These are phyloP conservation scores for Chamaetylas fuelleborni DNA, from an alignment of 2,113 vertebrate genomes.

Conservation along the genomic window DNA sequence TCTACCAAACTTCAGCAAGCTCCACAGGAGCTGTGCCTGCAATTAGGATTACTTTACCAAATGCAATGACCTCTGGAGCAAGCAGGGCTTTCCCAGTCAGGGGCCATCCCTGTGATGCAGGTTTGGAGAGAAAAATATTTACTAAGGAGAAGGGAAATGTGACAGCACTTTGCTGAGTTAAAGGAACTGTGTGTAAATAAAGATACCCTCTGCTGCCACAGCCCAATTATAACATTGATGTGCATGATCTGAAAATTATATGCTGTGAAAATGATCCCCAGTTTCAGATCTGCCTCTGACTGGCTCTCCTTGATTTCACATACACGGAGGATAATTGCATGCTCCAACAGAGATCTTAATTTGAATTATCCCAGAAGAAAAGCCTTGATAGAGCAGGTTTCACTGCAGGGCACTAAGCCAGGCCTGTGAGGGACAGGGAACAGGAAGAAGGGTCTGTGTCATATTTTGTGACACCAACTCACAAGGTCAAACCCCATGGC, in stretches of 20 bases:
- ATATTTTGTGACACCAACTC: accelerated
- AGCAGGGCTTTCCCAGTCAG: background rate
- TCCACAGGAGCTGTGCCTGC: background rate
- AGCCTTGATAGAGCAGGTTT: background rate
- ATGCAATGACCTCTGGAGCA: background rate
- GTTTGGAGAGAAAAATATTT: background rate
- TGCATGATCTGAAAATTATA: constrained; percentile 17
- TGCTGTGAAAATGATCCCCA: background rate
- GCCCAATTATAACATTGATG: background rate
- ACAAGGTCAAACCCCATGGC: background rate
- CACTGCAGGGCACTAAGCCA: background rate
- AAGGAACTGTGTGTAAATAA: constrained; percentile 25
- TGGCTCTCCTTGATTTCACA: background rate
- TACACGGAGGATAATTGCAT: background rate
- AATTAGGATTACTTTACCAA: background rate
- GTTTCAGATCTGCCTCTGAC: background rate
- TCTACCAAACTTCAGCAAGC: background rate
- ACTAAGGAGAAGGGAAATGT: background rate
- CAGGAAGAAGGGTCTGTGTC: background rate
- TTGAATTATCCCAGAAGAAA: background rate
- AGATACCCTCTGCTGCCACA: constrained; percentile 1
- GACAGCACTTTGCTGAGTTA: background rate
- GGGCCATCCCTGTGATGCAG: background rate
- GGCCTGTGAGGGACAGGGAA: background rate
- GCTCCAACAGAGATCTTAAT: background rate